phyloP scores from a whole-genome alignment of 2,113 vertebrate species.

The Macrotus californicus region DNA sequence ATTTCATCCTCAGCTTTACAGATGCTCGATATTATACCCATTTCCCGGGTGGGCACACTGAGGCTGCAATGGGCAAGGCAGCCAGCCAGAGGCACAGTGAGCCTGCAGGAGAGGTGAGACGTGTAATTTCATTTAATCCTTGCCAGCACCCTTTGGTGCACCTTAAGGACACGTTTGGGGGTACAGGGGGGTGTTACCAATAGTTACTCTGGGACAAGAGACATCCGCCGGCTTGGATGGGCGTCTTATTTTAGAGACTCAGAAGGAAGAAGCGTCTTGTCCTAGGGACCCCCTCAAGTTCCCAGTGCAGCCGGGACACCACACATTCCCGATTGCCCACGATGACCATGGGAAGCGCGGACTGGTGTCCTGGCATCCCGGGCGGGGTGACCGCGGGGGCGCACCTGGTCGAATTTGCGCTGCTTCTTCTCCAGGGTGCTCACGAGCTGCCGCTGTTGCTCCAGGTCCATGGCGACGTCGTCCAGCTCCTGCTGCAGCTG shows the following conservation, averaged over 20 bases:
- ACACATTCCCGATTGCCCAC: accelerated
- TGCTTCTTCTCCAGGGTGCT: slow-evolving; percentile 89
- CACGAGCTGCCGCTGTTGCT: slow-evolving; percentile 90
- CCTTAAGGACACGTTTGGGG: not conserved
- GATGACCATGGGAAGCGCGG: accelerated
- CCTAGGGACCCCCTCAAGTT: accelerated
- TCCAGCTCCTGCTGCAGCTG: slow-evolving; percentile 91
- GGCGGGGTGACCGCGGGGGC: not conserved
- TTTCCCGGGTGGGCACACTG: not conserved
- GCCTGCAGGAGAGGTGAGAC: not conserved
- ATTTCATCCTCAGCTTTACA: not conserved
- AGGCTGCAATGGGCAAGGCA: not conserved
- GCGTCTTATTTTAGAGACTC: not conserved
- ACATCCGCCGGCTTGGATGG: not conserved
- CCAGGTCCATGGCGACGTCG: slow-evolving; percentile 87
- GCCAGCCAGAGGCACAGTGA: not conserved
- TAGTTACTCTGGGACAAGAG: not conserved
- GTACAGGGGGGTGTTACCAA: not conserved
- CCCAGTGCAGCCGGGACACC: not conserved
- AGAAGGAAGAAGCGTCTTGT: not conserved
- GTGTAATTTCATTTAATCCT: not conserved
- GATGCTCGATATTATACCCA: too few relatives aligned
- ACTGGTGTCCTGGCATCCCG: accelerated
- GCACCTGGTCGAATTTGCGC: slow-evolving; percentile 94
- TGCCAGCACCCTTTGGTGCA: not conserved